These are phyloP conservation scores for human (Homo sapiens) DNA, from an alignment of 2,113 vertebrate species.

Conservation along the genomic window GRCh38 chr9:9124501-9125000, in stretches of 20 bases:
- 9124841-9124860: slow-evolving; percentile 49
- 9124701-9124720: slow-evolving; percentile 64
- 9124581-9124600: slow-evolving; percentile 45
- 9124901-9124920: background rate
- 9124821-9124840: slow-evolving; percentile 25
- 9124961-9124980: background rate
- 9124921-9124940: background rate
- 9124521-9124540: slow-evolving; percentile 23
- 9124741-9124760: slow-evolving; percentile 56
- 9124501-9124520: slow-evolving; percentile 50
- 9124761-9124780: slow-evolving; percentile 54
- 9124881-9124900: slow-evolving; percentile 36
- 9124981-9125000: too few species aligned
- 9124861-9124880: slow-evolving; percentile 32
- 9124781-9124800: slow-evolving; percentile 49
- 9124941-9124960: background rate
- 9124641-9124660: slow-evolving; percentile 28
- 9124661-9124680: slow-evolving; percentile 71
- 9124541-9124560: slow-evolving; percentile 39
- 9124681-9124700: slow-evolving; percentile 70
- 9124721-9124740: slow-evolving; percentile 50
- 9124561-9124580: background rate
- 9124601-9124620: background rate
- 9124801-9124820: slow-evolving; percentile 59
- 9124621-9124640: slow-evolving; percentile 62